phyloP scores from a whole-genome alignment of 2,888 invertebrate genomes.

The Drosophila tanythrix region DNA sequence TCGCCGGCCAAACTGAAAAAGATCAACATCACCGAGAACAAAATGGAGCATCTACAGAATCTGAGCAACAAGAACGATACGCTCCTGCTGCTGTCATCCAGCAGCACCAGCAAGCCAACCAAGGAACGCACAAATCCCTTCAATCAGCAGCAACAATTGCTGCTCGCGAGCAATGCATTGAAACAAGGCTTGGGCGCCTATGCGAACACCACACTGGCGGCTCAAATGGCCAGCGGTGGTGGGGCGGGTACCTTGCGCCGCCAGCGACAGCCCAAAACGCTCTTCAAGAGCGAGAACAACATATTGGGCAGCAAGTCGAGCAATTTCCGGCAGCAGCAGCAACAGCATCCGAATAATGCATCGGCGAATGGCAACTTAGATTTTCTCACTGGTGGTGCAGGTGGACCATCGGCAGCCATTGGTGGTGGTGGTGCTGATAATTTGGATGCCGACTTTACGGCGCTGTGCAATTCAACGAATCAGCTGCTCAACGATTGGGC shows the following conservation, averaged over 20 bases:
- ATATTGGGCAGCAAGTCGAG: conserved; percentile 71
- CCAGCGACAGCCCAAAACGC: conserved; percentile 83
- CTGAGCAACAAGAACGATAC: conserved; percentile 51
- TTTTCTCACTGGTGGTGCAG: conserved; percentile 73
- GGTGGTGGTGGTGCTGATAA: conserved; percentile 27
- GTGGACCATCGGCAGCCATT: conserved; percentile 39
- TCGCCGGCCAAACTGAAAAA: conserved; percentile 78
- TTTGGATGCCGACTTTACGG: conserved; percentile 73
- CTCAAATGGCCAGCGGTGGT: conserved; percentile 81
- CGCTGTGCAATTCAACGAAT: conserved; percentile 81
- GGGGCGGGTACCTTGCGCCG: conserved; percentile 83
- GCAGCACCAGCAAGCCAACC: conserved; percentile 1
- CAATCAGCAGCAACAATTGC: conserved; percentile 82
- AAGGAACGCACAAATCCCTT: conserved; percentile 69
- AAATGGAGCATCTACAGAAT: conserved; percentile 56
- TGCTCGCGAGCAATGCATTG: conserved; percentile 82
- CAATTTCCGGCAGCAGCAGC: conserved; percentile 6
- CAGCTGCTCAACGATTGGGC: conserved; percentile 83
- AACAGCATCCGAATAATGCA: conserved; percentile 5
- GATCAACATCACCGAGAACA: conserved; percentile 85
- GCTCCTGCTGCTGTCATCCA: not conserved
- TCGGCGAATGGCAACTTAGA: conserved; percentile 62
- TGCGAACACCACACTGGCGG: conserved; percentile 80
- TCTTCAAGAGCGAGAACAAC: conserved; percentile 85
- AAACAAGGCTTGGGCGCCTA: conserved; percentile 83